Evolutionary conservation across 2,888 invertebrate species (phyloP).

Genomic region (Caenorhabditis zanzibari): DNA sequence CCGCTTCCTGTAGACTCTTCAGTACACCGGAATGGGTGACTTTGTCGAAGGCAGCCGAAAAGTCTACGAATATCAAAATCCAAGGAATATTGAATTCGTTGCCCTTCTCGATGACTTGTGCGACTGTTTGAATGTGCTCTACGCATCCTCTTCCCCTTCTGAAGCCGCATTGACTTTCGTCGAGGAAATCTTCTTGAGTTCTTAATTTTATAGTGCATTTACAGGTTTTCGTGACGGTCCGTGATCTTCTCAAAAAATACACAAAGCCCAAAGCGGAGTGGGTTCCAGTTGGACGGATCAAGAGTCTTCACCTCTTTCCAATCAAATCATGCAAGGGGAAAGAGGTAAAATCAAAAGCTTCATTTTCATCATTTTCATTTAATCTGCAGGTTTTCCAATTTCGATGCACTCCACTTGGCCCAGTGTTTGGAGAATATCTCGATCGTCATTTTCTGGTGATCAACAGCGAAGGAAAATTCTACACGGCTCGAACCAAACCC

Average conservation of each 20-base stretch:
- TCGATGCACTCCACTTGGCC: slow-evolving; percentile 74
- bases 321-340: slow-evolving; percentile 79
- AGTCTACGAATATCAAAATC: too few relatives aligned
- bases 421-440: slow-evolving; percentile 65
- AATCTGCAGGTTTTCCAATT: slow-evolving; percentile 71
- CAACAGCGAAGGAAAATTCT: slow-evolving; percentile 71
- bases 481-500: slow-evolving; percentile 70
- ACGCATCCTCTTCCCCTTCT: too few relatives aligned
- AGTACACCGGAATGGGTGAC: too few relatives aligned
- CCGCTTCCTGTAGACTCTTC: too few relatives aligned
- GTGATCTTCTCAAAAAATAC: slow-evolving; percentile 31
- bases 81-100: too few relatives aligned
- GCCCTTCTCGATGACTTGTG: too few relatives aligned
- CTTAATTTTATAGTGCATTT: neutral
- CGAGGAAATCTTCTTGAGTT: too few relatives aligned
- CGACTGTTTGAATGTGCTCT: too few relatives aligned
- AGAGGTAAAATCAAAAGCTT: slow-evolving; percentile 62
- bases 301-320: slow-evolving; percentile 72
- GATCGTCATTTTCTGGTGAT: slow-evolving; percentile 78
- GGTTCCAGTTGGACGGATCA: slow-evolving; percentile 73
- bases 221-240: slow-evolving; percentile 39
- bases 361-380: neutral
- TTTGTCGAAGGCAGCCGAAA: too few relatives aligned
- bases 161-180: too few relatives aligned
- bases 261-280: slow-evolving; percentile 59